These are phyloP conservation scores for Drosophila vallismaia DNA, from an alignment of 2,888 invertebrate species.

Conservation along the genomic window DNA sequence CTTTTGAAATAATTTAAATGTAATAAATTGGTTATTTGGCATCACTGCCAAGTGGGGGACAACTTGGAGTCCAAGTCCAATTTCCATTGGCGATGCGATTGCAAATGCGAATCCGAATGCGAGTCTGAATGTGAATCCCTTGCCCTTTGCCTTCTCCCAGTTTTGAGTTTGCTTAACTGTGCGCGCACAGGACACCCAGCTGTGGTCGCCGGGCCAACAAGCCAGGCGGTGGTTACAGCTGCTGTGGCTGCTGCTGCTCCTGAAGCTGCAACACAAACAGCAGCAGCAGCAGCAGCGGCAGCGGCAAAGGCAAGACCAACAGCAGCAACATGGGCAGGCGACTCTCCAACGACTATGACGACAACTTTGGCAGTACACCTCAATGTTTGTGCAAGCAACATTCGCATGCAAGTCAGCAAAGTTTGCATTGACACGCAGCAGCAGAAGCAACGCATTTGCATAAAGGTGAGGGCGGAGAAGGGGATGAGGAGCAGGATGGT, in stretches of 20 bases:
- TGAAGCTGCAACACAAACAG: conserved; percentile 66
- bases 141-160: conserved; percentile 35
- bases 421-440: conserved; percentile 82
- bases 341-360: conserved; percentile 54
- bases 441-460: conserved; percentile 78
- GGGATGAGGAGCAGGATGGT: conserved; percentile 5
- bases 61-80: conserved; percentile 38
- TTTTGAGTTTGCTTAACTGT: conserved; percentile 74
- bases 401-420: conserved; percentile 82
- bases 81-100: conserved; percentile 36
- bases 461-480: conserved; percentile 75
- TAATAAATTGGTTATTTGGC: neutral
- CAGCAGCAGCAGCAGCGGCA: conserved; percentile 48
- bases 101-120: conserved; percentile 14
- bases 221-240: conserved; percentile 61
- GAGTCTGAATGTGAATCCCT: conserved; percentile 41
- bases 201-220: conserved; percentile 75
- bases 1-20: neutral
- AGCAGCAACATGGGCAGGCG: conserved; percentile 27
- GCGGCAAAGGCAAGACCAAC: conserved; percentile 53
- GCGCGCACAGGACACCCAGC: conserved; percentile 76
- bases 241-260: conserved; percentile 48
- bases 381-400: conserved; percentile 81
- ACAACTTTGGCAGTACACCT: conserved; percentile 79
- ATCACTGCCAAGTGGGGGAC: conserved; percentile 41